Evolutionary conservation across 2,797 vertebrate species (phyloP), one percentile per base, ranked within the genome.

Genomic region (Falco peregrinus): DNA sequence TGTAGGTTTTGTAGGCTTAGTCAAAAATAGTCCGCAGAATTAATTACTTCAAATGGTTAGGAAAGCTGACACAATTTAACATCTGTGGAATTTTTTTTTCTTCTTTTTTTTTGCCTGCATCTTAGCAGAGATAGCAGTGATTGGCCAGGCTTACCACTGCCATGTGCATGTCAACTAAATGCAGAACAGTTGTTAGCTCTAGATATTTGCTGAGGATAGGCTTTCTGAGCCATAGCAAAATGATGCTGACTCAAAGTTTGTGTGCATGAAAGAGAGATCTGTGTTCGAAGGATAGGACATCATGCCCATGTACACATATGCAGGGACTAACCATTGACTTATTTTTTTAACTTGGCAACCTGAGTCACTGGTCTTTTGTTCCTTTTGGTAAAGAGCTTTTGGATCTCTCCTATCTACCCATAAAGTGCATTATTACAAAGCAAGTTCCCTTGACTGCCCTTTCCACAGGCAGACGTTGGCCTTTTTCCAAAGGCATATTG

Each of bases 41-140:
- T 90, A 94, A 94, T 95, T 87, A 63, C 75, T 95, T 89, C 54
- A 80, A 89, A 89, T 45, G 45, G 43, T 80, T 92, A 90, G 81
- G 68, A 68, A 92, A 95, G 84, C 93, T 95, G 93, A 83, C 83
- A 92, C 86, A 94, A 92, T 94, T 93, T 92, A 95, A 95, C 93
- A 96, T 96, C 95, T 96, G 93, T 89, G 89, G 51, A 50, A 65
- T 84, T 83, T 37, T 43, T 67, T 63, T 9, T 33, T 73, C 14
- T 19, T 28, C 8, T 17, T 70, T 25, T 50, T 67, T 88, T 79
- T 61, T 37, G 5, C 64, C 60, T 89, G 45, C 0, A 0, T 85
- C 76, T 94, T 83, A 85, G 41, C 64, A 89, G 78, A 87, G 78
- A 92, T 76, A 92, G 77, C 92, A 69, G 78, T 41, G 81, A 93